phyloP scores from a whole-genome alignment of 2,797 vertebrate species.

The Aplochiton taeniatus region DNA sequence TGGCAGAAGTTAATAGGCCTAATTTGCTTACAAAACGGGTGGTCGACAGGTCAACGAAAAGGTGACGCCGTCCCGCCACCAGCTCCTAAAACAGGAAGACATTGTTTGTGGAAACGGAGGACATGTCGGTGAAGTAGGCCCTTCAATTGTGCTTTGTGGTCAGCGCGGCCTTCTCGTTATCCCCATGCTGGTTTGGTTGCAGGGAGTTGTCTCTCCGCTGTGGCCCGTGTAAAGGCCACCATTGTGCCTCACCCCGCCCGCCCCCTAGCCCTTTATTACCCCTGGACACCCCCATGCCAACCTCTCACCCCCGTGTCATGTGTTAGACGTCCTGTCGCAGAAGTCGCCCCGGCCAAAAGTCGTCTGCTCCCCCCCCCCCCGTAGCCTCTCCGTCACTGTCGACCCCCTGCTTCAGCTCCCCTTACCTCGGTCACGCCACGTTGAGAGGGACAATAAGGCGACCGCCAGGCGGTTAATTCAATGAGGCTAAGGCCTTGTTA shows the following conservation, averaged over 20 bases:
- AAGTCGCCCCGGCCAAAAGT: neutral
- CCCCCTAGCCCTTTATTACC: neutral
- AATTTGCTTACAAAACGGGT: no score
- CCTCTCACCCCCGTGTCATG: slow-evolving; percentile 19
- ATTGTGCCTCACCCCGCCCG: slow-evolving; percentile 19
- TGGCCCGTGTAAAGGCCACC: slow-evolving; percentile 19
- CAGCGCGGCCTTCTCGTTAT: slow-evolving; percentile 40
- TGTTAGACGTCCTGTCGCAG: slow-evolving; percentile 24
- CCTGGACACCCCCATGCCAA: neutral
- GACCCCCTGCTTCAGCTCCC: slow-evolving; percentile 26
- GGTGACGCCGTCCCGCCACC: no score
- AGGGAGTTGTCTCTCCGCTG: slow-evolving; percentile 28
- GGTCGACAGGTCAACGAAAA: no score
- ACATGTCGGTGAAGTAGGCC: neutral
- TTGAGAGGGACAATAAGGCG: slow-evolving; percentile 43
- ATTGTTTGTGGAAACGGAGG: neutral
- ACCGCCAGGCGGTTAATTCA: slow-evolving; percentile 45
- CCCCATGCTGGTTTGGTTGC: slow-evolving; percentile 38
- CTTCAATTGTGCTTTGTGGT: neutral
- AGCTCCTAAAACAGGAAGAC: neutral
- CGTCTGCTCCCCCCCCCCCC: slow-evolving; percentile 31
- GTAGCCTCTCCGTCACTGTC: slow-evolving; percentile 54
- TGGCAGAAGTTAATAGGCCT: no score
- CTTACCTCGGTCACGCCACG: slow-evolving; percentile 28
- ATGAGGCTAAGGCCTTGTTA: slow-evolving; percentile 34